A percentile compares a stretch with the other conserved stretches of the same genome.
phyloP scores from a whole-genome alignment of 2,888 invertebrate genomes.

The Iselma pallidipennis region DNA sequence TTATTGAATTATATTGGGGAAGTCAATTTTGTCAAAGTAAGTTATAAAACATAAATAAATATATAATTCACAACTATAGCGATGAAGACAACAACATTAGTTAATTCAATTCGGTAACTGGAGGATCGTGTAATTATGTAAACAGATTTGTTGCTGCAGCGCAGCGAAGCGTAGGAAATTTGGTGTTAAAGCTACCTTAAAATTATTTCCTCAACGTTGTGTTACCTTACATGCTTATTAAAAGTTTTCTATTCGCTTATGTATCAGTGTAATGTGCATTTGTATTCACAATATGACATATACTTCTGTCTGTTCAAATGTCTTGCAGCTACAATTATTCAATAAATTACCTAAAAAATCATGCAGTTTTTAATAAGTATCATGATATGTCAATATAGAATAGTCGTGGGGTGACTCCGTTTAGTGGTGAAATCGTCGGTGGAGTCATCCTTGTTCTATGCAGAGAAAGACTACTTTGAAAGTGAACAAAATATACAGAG shows the following conservation, averaged over 20 bases:
- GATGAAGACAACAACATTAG: neutral
- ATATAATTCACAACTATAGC: neutral
- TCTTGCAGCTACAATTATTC: too few relatives aligned
- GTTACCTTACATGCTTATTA: neutral
- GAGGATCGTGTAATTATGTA: neutral
- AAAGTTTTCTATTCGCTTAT: too few relatives aligned
- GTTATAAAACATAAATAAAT: neutral
- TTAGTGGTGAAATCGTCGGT: conserved; percentile 25
- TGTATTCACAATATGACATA: too few relatives aligned
- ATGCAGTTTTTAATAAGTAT: conserved; percentile 22
- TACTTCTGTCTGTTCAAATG: too few relatives aligned
- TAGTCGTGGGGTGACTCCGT: conserved; percentile 22
- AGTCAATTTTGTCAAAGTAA: neutral
- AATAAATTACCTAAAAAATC: conserved; percentile 20
- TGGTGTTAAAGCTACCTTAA: neutral
- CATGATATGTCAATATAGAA: conserved; percentile 20
- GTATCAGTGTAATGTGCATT: too few relatives aligned
- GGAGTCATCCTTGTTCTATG: conserved; percentile 26
- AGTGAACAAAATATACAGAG: conserved; percentile 31
- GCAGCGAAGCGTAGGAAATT: neutral
- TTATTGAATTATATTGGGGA: neutral
- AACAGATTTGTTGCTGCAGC: too few relatives aligned
- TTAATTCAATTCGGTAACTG: conserved; percentile 4
- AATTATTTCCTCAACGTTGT: neutral
- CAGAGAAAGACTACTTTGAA: conserved; percentile 28